Evolutionary conservation across 2,113 vertebrate species (phyloP).

Genomic region (Irena cyanogastra): DNA sequence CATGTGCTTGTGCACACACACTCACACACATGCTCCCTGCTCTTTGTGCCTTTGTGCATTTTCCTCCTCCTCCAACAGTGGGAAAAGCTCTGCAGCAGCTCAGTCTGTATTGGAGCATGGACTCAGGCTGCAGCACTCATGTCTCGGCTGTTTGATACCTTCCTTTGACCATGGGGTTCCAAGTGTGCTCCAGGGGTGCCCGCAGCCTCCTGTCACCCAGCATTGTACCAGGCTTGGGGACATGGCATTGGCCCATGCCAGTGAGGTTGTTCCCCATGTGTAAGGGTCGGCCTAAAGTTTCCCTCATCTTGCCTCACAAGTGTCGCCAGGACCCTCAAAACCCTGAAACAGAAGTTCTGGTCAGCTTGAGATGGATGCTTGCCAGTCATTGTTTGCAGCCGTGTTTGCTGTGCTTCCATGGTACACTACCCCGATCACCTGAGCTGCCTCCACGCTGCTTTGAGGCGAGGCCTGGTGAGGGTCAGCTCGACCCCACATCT

Average conservation of each 20-base stretch:
- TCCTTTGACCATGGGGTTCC: neutral
- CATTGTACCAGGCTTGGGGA: neutral
- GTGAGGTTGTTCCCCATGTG: accelerated
- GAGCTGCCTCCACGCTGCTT: too few species aligned
- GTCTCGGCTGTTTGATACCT: neutral
- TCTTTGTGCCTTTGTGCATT: neutral
- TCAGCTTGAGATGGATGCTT: too few species aligned
- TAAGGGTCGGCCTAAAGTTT: too few species aligned
- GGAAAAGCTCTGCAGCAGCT: neutral
- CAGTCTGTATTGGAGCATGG: neutral
- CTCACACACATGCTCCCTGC: accelerated
- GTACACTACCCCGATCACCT: too few species aligned
- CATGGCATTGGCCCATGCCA: accelerated
- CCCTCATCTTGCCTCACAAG: too few species aligned
- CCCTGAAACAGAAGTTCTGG: too few species aligned
- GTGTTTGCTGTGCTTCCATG: too few species aligned
- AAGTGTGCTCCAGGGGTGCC: accelerated
- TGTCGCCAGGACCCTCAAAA: too few species aligned
- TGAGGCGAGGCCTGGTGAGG: too few species aligned
- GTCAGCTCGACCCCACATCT: too few species aligned
- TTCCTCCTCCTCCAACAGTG: neutral
- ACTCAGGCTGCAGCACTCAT: accelerated
- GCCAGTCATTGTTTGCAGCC: too few species aligned
- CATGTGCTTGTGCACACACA: neutral
- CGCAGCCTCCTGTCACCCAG: neutral